Conservation (phyloP, 1,140 invertebrate species). For the Drosophila melanica region DNA sequence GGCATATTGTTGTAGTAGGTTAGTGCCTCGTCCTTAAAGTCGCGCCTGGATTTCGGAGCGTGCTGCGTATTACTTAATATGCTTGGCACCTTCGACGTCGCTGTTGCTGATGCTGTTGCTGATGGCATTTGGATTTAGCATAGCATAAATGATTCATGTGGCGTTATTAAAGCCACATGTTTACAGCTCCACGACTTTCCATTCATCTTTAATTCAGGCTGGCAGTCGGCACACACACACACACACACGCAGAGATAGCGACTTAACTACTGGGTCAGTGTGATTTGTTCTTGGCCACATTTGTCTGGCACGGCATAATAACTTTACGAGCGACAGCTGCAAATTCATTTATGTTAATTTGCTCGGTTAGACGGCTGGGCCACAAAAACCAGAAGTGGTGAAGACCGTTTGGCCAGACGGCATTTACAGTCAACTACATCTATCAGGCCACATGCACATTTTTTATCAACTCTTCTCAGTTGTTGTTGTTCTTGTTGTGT, state of each 20-base stretch:
- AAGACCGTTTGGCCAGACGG: conserved; percentile 13
- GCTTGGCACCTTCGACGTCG: conserved; percentile 63
- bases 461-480: conserved; percentile 36
- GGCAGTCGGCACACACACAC: not conserved
- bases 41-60: conserved; percentile 9
- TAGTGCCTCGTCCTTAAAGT: conserved; percentile 64
- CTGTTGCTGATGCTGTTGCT: conserved; percentile 8
- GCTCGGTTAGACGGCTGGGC: conserved; percentile 68
- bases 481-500: conserved; percentile 7
- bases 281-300: conserved; percentile 65
- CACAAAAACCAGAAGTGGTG: conserved; percentile 62
- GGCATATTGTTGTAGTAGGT: conserved; percentile 73
- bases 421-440: conserved; percentile 26
- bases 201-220: conserved; percentile 70
- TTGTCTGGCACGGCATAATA: conserved; percentile 63
- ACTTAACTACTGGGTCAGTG: conserved; percentile 74
- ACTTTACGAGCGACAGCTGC: conserved; percentile 70
- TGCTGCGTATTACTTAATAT: conserved; percentile 70
- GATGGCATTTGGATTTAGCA: conserved; percentile 56
- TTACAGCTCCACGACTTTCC: conserved; percentile 39
- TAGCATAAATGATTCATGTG: conserved; percentile 78
- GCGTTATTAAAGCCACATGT: conserved; percentile 64
- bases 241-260: conserved; percentile 36
- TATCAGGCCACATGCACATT: conserved; percentile 49
- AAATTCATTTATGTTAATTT: conserved; percentile 83